Evolutionary conservation across 2,888 invertebrate species (phyloP).

Genomic region (Magallana nippona): DNA sequence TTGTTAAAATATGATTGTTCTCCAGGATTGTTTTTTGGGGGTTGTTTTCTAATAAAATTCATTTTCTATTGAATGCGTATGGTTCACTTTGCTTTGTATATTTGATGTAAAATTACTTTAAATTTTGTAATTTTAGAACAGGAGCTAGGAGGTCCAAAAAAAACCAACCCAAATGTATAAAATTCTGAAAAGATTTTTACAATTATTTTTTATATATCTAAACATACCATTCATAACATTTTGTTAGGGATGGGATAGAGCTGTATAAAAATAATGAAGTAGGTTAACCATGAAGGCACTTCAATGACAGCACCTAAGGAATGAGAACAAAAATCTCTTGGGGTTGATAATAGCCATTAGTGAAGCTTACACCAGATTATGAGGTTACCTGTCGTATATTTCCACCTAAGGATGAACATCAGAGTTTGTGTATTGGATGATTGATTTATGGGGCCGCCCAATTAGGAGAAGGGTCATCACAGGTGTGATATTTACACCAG

Average conservation of each 20-base stretch:
- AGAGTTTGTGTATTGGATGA: conserved; percentile 25
- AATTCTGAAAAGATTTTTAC: no score
- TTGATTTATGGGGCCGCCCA: conserved; percentile 26
- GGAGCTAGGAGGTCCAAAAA: no score
- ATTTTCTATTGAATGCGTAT: no score
- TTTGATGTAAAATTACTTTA: no score
- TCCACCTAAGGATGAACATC: conserved; percentile 17
- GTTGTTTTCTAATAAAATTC: no score
- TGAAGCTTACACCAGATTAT: not conserved
- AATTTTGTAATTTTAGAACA: no score
- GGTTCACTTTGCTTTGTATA: no score
- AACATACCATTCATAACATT: no score
- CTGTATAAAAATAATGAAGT: not conserved
- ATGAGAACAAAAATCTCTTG: not conserved
- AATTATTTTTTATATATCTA: no score
- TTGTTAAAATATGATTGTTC: no score
- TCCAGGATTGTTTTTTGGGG: no score
- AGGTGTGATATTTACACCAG: conserved; percentile 33
- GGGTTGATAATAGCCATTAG: not conserved
- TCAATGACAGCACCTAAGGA: not conserved
- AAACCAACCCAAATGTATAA: no score
- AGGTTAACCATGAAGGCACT: conserved; percentile 2
- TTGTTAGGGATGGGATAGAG: not conserved
- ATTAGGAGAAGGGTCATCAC: conserved; percentile 10
- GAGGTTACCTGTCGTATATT: conserved; percentile 10